Percentiles rank a stretch among this genome's conserved stretches.
phyloP scores from a whole-genome alignment of 1,140 invertebrate genomes.

The Leptinotarsa texana region DNA sequence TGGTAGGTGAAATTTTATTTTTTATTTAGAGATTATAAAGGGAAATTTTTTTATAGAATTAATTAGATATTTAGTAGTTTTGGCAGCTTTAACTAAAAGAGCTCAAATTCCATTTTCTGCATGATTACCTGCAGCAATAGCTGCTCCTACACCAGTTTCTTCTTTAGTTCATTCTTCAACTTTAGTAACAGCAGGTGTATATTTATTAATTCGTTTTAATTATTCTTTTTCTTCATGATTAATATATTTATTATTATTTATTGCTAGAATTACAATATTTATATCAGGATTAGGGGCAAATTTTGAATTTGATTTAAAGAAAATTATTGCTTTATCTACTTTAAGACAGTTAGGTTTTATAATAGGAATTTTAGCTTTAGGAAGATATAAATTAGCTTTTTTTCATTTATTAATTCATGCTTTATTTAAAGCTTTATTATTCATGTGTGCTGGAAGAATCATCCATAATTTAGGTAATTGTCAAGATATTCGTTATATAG shows the following conservation, averaged over 20 bases:
- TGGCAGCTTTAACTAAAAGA: slow-evolving; percentile 70
- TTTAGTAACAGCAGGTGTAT: slow-evolving; percentile 72
- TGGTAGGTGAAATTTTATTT: slow-evolving; percentile 60
- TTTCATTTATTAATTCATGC: slow-evolving; percentile 68
- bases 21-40: slow-evolving; percentile 58
- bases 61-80: slow-evolving; percentile 58
- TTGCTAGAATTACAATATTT: slow-evolving; percentile 63
- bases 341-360: slow-evolving; percentile 71
- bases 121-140: slow-evolving; percentile 71
- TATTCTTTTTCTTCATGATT: slow-evolving; percentile 49
- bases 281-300: slow-evolving; percentile 63
- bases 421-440: slow-evolving; percentile 68
- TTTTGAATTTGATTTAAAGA: slow-evolving; percentile 70
- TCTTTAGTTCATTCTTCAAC: slow-evolving; percentile 76
- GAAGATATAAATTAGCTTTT: slow-evolving; percentile 59
- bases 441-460: slow-evolving; percentile 64
- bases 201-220: slow-evolving; percentile 71
- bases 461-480: slow-evolving; percentile 64
- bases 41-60: slow-evolving; percentile 55
- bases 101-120: slow-evolving; percentile 74
- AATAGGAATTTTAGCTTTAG: slow-evolving; percentile 62
- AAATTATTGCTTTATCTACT: slow-evolving; percentile 74
- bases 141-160: slow-evolving; percentile 70
- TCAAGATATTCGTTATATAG: slow-evolving; percentile 68
- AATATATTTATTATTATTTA: slow-evolving; percentile 49